A percentile compares a stretch with the other conserved stretches of the same genome.
Evolutionary conservation across 2,113 vertebrate genomes (phyloP).

Genomic region (Chloropsis cyanopogon): DNA sequence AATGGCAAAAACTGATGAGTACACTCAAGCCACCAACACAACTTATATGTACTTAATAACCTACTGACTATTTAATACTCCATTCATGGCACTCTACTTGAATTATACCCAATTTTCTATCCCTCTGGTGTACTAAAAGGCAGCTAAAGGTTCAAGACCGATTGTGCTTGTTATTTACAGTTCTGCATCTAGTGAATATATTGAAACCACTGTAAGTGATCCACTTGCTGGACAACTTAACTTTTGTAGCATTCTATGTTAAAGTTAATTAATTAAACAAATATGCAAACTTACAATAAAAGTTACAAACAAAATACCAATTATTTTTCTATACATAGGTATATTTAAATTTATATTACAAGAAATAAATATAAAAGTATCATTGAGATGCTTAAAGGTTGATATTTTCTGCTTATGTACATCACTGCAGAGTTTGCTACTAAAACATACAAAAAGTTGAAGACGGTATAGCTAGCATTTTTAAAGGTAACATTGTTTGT

Average conservation of each 20-base stretch:
- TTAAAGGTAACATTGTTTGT: constrained; percentile 17
- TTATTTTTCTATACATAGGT: constrained; percentile 65
- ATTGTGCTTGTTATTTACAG: neutral
- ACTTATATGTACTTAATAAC: neutral
- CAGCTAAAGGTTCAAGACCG: neutral
- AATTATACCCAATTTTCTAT: neutral
- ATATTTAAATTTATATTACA: constrained; percentile 72
- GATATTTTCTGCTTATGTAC: constrained; percentile 66
- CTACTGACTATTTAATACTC: neutral
- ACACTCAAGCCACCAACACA: neutral
- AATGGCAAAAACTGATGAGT: neutral
- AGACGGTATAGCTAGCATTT: constrained; percentile 25
- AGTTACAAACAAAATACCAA: constrained; percentile 52
- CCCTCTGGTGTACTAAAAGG: neutral
- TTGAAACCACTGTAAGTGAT: constrained; percentile 32
- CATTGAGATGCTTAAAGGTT: constrained; percentile 31
- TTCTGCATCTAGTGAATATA: neutral
- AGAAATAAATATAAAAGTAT: constrained; percentile 79
- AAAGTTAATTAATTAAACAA: neutral
- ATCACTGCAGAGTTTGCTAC: constrained; percentile 41
- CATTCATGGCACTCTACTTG: neutral
- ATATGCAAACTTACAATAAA: constrained; percentile 42
- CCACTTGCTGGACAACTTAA: constrained; percentile 27
- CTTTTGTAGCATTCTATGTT: neutral
- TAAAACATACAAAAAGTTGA: constrained; percentile 46